phyloP scores from a whole-genome alignment of 1,140 invertebrate species.

The Eubasilissa regina region DNA sequence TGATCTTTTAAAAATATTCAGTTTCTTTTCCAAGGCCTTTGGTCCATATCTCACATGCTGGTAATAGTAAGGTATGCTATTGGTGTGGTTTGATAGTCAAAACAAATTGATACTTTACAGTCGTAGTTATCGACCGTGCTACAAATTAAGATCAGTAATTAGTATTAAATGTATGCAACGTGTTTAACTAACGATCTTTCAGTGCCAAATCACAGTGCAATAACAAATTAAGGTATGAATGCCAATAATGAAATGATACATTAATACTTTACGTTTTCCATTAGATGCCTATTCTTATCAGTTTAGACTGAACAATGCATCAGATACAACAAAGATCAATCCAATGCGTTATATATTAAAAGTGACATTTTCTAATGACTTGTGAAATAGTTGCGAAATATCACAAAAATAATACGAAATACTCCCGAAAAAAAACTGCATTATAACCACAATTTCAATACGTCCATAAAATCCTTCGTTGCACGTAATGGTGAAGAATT shows the following conservation, averaged over 20 bases:
- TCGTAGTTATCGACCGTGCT: too few species aligned
- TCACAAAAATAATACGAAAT: not conserved
- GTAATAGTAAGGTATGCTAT: too few species aligned
- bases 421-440: not conserved
- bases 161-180: not conserved
- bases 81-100: too few species aligned
- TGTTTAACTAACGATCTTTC: not conserved
- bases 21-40: too few species aligned
- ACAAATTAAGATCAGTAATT: too few species aligned
- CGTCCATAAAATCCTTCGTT: not conserved
- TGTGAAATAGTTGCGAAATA: too few species aligned
- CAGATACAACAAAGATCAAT: not conserved
- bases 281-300: not conserved
- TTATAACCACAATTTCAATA: not conserved
- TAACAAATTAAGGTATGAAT: not conserved
- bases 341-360: too few species aligned
- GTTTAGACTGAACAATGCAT: not conserved
- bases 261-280: constrained; percentile 2
- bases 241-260: constrained; percentile 7
- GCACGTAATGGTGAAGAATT: not conserved
- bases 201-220: constrained; percentile 11
- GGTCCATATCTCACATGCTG: too few species aligned
- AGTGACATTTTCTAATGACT: too few species aligned
- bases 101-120: too few species aligned
- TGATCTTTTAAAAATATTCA: too few species aligned